Conservation (phyloP, 2,113 vertebrate genomes). For the Chaenogobius annularis region DNA sequence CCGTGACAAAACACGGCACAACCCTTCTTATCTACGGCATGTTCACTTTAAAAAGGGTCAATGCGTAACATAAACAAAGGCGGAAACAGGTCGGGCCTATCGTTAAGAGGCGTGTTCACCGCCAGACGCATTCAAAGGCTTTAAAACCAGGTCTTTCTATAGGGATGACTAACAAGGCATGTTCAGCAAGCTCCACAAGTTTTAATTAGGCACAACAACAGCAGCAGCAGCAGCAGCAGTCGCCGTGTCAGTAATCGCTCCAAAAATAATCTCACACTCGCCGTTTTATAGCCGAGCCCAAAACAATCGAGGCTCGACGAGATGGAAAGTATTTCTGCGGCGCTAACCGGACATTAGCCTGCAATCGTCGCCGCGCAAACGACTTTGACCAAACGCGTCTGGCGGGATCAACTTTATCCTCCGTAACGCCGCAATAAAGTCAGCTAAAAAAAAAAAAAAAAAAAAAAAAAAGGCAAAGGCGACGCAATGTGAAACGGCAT, state of each 20-base stretch:
- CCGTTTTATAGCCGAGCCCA: constrained; percentile 26
- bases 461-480: neutral
- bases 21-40: neutral
- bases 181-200: constrained; percentile 63
- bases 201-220: constrained; percentile 32
- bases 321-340: constrained; percentile 8
- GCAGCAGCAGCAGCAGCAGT: constrained; percentile 4
- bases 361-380: neutral
- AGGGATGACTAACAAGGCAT: constrained; percentile 54
- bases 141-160: constrained; percentile 1
- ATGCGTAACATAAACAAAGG: neutral
- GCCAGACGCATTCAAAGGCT: constrained; percentile 1
- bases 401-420: neutral
- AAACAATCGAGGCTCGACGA: constrained; percentile 30
- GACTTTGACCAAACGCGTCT: constrained; percentile 5
- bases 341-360: neutral
- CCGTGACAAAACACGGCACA: neutral
- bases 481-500: neutral
- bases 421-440: neutral
- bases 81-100: neutral
- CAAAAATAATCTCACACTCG: constrained; percentile 32
- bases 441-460: no score
- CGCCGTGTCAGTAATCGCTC: constrained; percentile 21
- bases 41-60: constrained; percentile 21
- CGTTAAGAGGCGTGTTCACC: neutral